Evolutionary conservation across 2,113 vertebrate species (phyloP).

Genomic region (Corythornis vintsioides): DNA sequence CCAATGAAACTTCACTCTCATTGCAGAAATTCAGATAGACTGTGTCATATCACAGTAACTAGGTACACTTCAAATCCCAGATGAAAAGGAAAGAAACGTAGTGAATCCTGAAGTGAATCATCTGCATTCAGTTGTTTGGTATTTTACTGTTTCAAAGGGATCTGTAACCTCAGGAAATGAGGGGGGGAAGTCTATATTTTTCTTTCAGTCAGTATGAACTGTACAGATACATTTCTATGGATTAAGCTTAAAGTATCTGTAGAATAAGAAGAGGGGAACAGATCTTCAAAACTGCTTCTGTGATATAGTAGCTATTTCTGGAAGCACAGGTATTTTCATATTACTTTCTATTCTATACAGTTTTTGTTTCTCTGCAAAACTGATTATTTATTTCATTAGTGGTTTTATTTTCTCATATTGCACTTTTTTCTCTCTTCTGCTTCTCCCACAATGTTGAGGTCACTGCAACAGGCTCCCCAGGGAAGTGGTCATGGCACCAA

Average conservation of each 20-base stretch:
- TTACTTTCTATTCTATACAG: background rate
- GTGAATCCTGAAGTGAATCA: background rate
- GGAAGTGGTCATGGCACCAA: background rate
- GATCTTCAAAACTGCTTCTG: background rate
- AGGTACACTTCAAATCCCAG: background rate
- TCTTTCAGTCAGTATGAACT: background rate
- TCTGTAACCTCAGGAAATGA: background rate
- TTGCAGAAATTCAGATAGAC: background rate
- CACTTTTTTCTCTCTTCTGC: background rate
- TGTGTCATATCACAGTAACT: background rate
- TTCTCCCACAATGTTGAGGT: background rate
- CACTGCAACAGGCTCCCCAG: background rate
- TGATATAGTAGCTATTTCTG: background rate
- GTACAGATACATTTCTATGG: accelerated
- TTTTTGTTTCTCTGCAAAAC: background rate
- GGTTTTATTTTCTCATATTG: background rate
- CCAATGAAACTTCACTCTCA: background rate
- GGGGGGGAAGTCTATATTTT: background rate
- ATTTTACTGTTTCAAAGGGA: background rate
- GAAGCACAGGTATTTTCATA: background rate
- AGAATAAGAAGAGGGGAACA: background rate
- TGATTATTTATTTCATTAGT: background rate
- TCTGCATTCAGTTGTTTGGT: background rate
- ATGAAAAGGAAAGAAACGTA: background rate
- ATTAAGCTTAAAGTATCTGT: background rate